A percentile compares a stretch with the other conserved stretches of the same genome.
phyloP scores from a whole-genome alignment of 2,113 vertebrate genomes.

The Cyprinodon tularosa region DNA sequence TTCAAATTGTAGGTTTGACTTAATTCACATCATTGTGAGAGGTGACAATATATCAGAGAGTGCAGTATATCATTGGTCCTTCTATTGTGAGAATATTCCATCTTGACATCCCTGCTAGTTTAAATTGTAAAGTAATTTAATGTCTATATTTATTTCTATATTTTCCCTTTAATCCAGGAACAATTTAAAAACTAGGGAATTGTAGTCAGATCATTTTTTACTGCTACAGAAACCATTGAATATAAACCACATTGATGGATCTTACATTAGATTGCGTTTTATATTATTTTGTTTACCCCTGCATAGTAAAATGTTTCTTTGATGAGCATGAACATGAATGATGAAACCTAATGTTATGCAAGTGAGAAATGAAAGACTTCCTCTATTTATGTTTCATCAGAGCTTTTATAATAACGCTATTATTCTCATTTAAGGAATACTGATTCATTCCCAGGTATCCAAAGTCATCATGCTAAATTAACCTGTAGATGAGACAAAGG shows the following conservation, averaged over 20 bases:
- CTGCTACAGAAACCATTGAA: neutral
- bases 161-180: neutral
- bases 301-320: neutral
- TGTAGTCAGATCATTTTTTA: neutral
- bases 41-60: too few relatives aligned
- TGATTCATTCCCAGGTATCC: conserved; percentile 52
- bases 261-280: neutral
- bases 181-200: neutral
- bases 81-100: too few relatives aligned
- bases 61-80: too few relatives aligned
- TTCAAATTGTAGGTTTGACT: too few relatives aligned
- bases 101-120: too few relatives aligned
- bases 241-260: neutral
- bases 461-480: conserved; percentile 58
- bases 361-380: conserved; percentile 5
- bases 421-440: conserved; percentile 45
- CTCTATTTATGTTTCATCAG: neutral
- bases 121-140: too few relatives aligned
- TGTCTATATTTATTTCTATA: too few relatives aligned
- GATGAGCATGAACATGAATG: neutral
- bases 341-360: conserved; percentile 28
- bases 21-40: too few relatives aligned
- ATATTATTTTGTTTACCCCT: neutral
- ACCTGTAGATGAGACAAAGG: conserved; percentile 53
- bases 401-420: conserved; percentile 20